These are phyloP conservation scores for Drosophila mauritiana DNA, from an alignment of 1,140 invertebrate genomes.

Conservation along the genomic window DNA sequence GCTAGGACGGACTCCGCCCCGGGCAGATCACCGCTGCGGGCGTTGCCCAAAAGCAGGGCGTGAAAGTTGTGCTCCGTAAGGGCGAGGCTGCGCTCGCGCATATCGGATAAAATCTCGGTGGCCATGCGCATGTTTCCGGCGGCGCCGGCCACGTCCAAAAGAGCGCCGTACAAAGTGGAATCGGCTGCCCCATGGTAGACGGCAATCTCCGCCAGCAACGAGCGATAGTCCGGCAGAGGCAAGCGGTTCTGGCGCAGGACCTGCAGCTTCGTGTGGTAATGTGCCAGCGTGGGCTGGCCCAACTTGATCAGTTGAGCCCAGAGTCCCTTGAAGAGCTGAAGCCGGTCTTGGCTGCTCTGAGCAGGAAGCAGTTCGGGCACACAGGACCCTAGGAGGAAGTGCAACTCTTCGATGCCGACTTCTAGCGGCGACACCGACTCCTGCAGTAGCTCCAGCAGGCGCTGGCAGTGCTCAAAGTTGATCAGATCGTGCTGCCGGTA, in stretches of 20 bases:
- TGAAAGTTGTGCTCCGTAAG: conserved; percentile 86
- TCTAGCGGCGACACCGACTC: neutral
- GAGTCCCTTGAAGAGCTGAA: conserved; percentile 53
- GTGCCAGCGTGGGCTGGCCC: conserved; percentile 41
- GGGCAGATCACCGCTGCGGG: conserved; percentile 82
- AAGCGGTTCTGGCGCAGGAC: conserved; percentile 62
- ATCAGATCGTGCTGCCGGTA: conserved; percentile 65
- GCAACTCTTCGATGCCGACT: conserved; percentile 47
- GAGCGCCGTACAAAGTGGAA: conserved; percentile 59
- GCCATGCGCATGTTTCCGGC: conserved; percentile 85
- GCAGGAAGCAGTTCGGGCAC: conserved; percentile 68
- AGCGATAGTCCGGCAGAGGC: conserved; percentile 52
- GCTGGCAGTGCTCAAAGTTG: conserved; percentile 51
- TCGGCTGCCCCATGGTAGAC: conserved; percentile 44
- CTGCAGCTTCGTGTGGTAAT: conserved; percentile 65
- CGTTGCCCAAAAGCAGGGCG: conserved; percentile 85
- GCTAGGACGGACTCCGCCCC: conserved; percentile 72
- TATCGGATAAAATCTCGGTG: conserved; percentile 85
- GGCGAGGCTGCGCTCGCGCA: conserved; percentile 85
- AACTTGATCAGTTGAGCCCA: conserved; percentile 63
- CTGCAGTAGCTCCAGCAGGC: conserved; percentile 48
- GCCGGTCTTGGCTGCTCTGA: conserved; percentile 36
- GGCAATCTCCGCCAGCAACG: conserved; percentile 63
- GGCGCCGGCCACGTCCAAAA: conserved; percentile 84
- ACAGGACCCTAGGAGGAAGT: conserved; percentile 69